A percentile compares a stretch with the other conserved stretches of the same genome.
Conservation (phyloP, 2,797 vertebrate genomes). For the Margarornis squamiger region DNA sequence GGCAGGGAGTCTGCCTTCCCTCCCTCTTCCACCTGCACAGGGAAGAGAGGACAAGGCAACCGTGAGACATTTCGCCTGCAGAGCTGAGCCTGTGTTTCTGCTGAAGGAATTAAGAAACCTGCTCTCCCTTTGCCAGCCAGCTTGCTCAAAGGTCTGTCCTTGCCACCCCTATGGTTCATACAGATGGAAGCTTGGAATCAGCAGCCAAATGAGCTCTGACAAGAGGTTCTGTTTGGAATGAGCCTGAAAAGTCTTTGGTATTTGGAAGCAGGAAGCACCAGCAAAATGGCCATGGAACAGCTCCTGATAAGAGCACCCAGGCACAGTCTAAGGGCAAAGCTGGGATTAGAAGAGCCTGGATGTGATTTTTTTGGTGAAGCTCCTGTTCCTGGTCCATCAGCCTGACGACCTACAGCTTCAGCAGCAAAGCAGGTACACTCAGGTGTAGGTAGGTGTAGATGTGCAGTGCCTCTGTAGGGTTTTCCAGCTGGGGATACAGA, state of each 20-base stretch:
- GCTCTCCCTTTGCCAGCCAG: background rate
- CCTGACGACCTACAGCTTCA: background rate
- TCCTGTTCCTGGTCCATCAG: background rate
- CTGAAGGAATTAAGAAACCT: background rate
- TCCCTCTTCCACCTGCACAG: conserved; percentile 84
- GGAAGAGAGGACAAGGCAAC: background rate
- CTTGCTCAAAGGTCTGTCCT: background rate
- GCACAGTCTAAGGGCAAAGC: background rate
- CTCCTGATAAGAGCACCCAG: background rate
- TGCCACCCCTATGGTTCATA: background rate
- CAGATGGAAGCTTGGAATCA: background rate
- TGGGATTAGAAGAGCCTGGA: background rate
- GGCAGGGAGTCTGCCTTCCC: conserved; percentile 84
- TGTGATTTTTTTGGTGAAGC: background rate
- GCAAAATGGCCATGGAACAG: fast-evolving
- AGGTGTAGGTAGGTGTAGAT: background rate
- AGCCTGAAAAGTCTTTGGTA: background rate
- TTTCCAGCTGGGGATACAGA: background rate
- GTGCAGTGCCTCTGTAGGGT: background rate
- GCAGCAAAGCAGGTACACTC: background rate
- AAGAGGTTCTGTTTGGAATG: background rate
- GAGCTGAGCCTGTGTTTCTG: background rate
- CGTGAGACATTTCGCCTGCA: background rate
- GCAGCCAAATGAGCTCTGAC: background rate
- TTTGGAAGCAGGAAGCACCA: background rate